Evolutionary conservation across 2,888 invertebrate species (phyloP).

Genomic region (Copidosoma aretas): DNA sequence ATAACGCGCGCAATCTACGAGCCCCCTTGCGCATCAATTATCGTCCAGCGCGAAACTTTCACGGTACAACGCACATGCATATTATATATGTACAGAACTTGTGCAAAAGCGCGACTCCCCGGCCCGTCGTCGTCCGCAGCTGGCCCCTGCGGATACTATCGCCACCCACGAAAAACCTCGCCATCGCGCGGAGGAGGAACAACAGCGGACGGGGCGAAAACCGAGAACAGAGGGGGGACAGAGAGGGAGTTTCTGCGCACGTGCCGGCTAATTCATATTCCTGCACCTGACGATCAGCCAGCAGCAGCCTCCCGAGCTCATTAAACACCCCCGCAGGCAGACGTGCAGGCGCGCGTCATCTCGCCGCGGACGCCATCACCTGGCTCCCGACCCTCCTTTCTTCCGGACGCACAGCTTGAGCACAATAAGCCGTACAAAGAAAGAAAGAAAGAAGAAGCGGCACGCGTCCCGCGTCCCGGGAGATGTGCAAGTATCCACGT

Average conservation of each 20-base stretch:
- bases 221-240: neutral
- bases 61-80: too few relatives aligned
- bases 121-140: too few relatives aligned
- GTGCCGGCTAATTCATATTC: slow-evolving; percentile 51
- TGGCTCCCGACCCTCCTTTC: neutral
- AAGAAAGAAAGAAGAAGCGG: too few relatives aligned
- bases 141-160: slow-evolving; percentile 42
- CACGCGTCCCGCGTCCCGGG: slow-evolving; percentile 36
- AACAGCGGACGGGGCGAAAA: neutral
- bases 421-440: neutral
- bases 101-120: too few relatives aligned
- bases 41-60: too few relatives aligned
- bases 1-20: neutral
- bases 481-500: too few relatives aligned
- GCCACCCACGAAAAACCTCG: slow-evolving; percentile 4
- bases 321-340: neutral
- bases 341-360: neutral
- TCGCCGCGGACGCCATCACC: neutral
- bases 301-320: neutral
- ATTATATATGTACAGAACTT: too few relatives aligned
- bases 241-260: neutral
- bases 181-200: slow-evolving; percentile 44
- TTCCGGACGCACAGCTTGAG: neutral
- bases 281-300: slow-evolving; percentile 57
- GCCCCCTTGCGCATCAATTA: slow-evolving; percentile 25